Base-by-base conservation (phyloP, 2,797 vertebrate species). In the Chloroceryle inda region DNA sequence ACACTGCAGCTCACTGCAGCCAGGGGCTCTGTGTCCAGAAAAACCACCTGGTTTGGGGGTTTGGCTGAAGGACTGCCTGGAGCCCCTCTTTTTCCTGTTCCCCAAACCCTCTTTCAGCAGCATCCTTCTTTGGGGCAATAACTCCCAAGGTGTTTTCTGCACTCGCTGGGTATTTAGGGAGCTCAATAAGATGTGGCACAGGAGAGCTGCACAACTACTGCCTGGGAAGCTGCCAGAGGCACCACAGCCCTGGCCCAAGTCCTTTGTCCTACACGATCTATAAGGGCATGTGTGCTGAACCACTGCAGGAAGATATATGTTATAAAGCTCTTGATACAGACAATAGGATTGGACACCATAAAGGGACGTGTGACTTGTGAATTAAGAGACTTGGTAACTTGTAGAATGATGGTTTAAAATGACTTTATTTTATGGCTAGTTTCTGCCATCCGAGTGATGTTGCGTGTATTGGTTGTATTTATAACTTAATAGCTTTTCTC, bases 401-500 rank as follows among this genome's bases (percentile, higher is more conserved):
- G 97, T 89, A 89, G 97, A 92, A 96, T 84, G 90, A 81, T n/a
- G 94, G 85, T 52, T 93, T n/a, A 37, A 95, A 94, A 96, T 96
- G 97, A 96, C 97, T 98, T 98, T 96, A 96, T 98, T 98, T 98
- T 98, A 98, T 56, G 59, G 97, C 91, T 76, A 67, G 94, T 92
- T 97, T 97, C 98, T 97, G 95, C 95, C 91, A 79, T 85, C 96
- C 94, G 97, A 98, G 97, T 97, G 98, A 97, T 97, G 98, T 72
- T 95, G 97, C 97, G 63, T 96, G 97, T 94, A 91, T 97, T 85
- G 97, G 97, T 97, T 98, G 97, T 98, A 97, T 98, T 98, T 98
- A 98, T 98, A 98, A 98, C 97, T 98, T 98, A 98, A 98, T 97
- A 92, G 97, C 98, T 98, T 98, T 98, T 96, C 97, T 97, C 96